Percentiles rank a stretch among this genome's conserved stretches.
phyloP scores from a whole-genome alignment of 2,888 invertebrate genomes.

The Drosophila silvestris region DNA sequence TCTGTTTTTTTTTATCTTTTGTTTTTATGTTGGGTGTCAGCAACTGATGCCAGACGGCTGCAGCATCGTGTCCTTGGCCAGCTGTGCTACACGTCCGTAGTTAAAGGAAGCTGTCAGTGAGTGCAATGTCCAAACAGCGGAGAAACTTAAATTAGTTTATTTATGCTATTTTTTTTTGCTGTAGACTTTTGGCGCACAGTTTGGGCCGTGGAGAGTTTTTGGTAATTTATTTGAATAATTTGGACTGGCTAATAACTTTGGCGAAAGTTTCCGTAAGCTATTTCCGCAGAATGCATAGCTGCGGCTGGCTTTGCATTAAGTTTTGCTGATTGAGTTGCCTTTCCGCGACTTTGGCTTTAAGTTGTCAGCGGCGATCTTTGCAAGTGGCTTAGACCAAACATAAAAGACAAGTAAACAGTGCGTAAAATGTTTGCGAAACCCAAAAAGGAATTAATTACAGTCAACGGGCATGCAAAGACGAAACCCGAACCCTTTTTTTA shows the following conservation, averaged over 20 bases:
- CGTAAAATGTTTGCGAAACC: conserved; percentile 77
- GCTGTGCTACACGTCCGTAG: neutral
- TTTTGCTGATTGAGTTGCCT: conserved; percentile 70
- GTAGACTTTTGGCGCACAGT: conserved; percentile 34
- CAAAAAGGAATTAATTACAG: conserved; percentile 81
- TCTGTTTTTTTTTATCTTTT: conserved; percentile 14
- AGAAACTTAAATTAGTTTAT: conserved; percentile 78
- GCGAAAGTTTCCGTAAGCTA: conserved; percentile 39
- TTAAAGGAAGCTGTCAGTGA: conserved; percentile 14
- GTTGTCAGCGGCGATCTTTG: conserved; percentile 74
- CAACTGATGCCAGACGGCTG: conserved; percentile 45
- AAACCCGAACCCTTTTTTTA: conserved; percentile 38
- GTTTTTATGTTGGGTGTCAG: conserved; percentile 9
- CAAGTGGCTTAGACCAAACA: conserved; percentile 68
- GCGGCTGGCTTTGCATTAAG: conserved; percentile 52
- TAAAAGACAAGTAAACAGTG: conserved; percentile 79
- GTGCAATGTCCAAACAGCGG: conserved; percentile 33
- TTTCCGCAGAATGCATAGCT: conserved; percentile 24
- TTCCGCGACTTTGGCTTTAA: conserved; percentile 69
- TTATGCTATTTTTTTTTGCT: conserved; percentile 78
- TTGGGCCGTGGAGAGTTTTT: conserved; percentile 38
- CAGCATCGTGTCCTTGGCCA: conserved; percentile 16
- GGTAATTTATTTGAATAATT: conserved; percentile 67
- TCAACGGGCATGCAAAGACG: conserved; percentile 50
- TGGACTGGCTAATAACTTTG: conserved; percentile 52